Percentiles rank a stretch among this genome's conserved stretches.
Conservation (phyloP, 2,113 vertebrate species). For the Leucosticte australis region DNA sequence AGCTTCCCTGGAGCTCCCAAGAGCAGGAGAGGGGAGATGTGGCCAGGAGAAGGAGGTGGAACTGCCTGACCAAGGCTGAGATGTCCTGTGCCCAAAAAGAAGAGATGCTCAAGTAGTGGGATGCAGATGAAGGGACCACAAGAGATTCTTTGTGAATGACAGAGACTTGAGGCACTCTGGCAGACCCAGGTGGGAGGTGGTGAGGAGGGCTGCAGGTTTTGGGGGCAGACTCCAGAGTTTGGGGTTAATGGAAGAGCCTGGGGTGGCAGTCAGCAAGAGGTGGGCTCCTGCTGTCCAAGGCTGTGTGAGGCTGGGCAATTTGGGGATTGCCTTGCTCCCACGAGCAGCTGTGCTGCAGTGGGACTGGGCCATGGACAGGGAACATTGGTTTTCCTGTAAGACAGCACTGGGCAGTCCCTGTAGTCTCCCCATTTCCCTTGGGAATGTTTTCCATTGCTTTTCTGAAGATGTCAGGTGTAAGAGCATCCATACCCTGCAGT, state of each 20-base stretch:
- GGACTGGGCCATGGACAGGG: background rate
- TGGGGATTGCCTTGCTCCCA: background rate
- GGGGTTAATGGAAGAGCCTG: background rate
- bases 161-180: background rate
- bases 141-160: too few species aligned
- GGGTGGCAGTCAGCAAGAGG: background rate
- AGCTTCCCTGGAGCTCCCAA: background rate
- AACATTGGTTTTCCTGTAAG: background rate
- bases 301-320: background rate
- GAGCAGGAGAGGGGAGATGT: too few species aligned
- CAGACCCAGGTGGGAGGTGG: background rate
- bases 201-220: background rate
- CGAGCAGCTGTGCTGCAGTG: background rate
- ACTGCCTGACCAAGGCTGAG: too few species aligned
- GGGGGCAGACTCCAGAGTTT: background rate
- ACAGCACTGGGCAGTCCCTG: background rate
- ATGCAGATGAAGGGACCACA: too few species aligned
- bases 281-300: background rate
- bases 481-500: background rate
- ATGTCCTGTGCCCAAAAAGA: too few species aligned
- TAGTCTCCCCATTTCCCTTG: accelerated
- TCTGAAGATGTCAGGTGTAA: background rate
- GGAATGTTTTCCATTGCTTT: background rate
- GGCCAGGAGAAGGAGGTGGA: too few species aligned
- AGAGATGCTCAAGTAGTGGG: too few species aligned